A percentile compares a stretch with the other conserved stretches of the same genome.
Conservation (phyloP, 2,113 vertebrate species). For the Dromaius novaehollandiae region DNA sequence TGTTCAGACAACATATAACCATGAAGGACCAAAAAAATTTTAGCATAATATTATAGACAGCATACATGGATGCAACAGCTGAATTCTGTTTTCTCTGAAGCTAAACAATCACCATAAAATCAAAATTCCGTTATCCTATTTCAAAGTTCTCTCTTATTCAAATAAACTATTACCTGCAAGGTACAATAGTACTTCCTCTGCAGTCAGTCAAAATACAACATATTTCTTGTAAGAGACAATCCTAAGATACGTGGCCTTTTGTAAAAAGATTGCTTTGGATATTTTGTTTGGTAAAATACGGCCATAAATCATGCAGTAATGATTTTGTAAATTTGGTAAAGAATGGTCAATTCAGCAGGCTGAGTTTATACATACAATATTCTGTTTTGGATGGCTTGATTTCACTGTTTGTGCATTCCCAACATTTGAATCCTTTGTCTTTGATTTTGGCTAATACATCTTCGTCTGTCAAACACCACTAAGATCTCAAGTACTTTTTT, state of each 20-base stretch:
- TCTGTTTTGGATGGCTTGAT: background rate
- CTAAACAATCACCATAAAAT: background rate
- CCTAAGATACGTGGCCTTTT: background rate
- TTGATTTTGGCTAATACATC: background rate
- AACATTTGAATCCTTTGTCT: background rate
- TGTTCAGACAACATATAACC: background rate
- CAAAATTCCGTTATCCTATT: background rate
- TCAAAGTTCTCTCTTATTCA: background rate
- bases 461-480: background rate
- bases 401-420: background rate
- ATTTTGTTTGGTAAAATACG: background rate
- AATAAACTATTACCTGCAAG: background rate
- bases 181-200: background rate
- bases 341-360: background rate
- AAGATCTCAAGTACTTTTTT: background rate
- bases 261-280: background rate
- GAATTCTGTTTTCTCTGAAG: background rate
- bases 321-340: background rate
- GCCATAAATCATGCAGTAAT: background rate
- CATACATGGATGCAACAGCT: background rate
- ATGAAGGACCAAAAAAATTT: background rate
- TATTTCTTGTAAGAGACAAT: background rate
- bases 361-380: background rate
- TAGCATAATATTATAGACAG: background rate
- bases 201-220: background rate